Conservation (phyloP, 2,888 invertebrate species). For the Lithophane semibrunnea region DNA sequence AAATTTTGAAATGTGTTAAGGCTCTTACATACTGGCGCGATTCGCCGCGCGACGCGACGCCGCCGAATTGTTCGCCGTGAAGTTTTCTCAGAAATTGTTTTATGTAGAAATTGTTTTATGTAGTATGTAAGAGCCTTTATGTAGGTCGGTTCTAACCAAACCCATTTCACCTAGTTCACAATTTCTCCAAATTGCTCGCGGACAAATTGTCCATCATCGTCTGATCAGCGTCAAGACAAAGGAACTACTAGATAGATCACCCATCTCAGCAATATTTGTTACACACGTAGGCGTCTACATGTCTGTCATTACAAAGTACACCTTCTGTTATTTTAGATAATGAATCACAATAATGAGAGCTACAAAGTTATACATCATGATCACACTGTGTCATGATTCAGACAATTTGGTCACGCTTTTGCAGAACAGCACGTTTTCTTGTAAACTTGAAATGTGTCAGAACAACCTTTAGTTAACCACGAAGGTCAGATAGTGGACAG, state of each 20-base stretch:
- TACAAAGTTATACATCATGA: slow-evolving; percentile 39
- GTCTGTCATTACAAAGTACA: slow-evolving; percentile 19
- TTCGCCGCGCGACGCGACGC: no score
- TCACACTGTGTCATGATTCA: slow-evolving; percentile 32
- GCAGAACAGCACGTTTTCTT: slow-evolving; percentile 42
- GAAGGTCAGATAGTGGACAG: slow-evolving; percentile 14
- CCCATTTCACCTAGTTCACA: no score
- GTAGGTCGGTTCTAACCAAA: no score
- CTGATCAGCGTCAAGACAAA: background rate
- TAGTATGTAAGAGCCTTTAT: no score
- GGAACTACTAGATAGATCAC: background rate
- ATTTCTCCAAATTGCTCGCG: no score
- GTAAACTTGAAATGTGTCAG: slow-evolving; percentile 52
- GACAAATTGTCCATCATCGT: no score
- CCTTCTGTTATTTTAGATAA: slow-evolving; percentile 12
- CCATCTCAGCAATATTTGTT: slow-evolving; percentile 1
- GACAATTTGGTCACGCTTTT: slow-evolving; percentile 41
- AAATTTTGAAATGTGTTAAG: no score
- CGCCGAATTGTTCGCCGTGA: no score
- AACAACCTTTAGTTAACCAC: background rate
- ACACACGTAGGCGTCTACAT: slow-evolving; percentile 2
- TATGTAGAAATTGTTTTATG: no score
- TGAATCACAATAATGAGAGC: slow-evolving; percentile 40
- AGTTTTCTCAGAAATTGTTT: no score
- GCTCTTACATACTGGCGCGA: no score